These are phyloP conservation scores for Clusia tigrina DNA, from an alignment of 2,888 invertebrate species.

Conservation along the genomic window DNA sequence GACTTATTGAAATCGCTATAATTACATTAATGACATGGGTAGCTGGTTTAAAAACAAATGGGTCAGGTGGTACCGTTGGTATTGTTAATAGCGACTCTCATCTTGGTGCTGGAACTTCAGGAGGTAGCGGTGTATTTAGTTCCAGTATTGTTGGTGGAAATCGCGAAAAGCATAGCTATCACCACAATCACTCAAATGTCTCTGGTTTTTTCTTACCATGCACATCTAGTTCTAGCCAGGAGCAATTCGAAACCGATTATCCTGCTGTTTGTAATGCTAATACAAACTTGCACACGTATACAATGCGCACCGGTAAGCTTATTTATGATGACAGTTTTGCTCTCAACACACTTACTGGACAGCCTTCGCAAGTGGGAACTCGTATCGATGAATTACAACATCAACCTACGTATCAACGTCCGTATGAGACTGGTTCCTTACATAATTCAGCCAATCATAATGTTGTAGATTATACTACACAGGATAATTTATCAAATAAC, in stretches of 20 bases:
- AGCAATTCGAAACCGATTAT: constrained; percentile 83
- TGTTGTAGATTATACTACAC: constrained; percentile 37
- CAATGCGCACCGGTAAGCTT: constrained; percentile 78
- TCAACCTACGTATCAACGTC: constrained; percentile 57
- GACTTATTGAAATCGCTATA: constrained; percentile 87
- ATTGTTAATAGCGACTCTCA: constrained; percentile 21
- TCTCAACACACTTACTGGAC: constrained; percentile 64
- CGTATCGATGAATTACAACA: constrained; percentile 51
- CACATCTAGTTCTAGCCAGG: constrained; percentile 83
- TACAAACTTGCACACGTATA: constrained; percentile 84
- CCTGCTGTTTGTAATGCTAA: constrained; percentile 88
- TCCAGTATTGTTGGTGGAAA: constrained; percentile 61
- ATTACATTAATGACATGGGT: constrained; percentile 88
- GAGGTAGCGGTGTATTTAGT: constrained; percentile 23
- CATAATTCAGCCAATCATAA: constrained; percentile 46
- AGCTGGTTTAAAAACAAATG: constrained; percentile 74
- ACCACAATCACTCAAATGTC: constrained; percentile 64
- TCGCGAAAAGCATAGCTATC: constrained; percentile 72
- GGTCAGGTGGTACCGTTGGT: constrained; percentile 29
- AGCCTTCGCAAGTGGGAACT: constrained; percentile 28
- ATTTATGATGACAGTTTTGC: constrained; percentile 76
- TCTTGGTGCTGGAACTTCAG: constrained; percentile 28
- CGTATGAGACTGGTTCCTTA: constrained; percentile 62
- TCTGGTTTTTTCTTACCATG: constrained; percentile 83
- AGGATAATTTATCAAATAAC: too few relatives aligned